Percentiles rank a stretch among this genome's conserved stretches.
phyloP scores from a whole-genome alignment of 2,113 vertebrate genomes.

The Caranx melampygus region DNA sequence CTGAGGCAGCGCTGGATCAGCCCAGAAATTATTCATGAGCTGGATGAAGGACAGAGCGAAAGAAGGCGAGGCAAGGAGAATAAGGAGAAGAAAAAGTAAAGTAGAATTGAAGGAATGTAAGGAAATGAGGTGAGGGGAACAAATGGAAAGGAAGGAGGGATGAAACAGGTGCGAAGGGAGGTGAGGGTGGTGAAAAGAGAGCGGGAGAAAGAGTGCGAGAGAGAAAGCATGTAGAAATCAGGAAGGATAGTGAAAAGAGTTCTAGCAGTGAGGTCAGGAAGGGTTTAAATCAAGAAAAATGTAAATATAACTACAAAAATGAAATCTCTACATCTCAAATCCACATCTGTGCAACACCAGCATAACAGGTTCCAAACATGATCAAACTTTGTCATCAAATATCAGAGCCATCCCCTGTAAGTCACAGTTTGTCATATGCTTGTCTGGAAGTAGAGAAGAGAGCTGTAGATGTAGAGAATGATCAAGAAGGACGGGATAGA shows the following conservation, averaged over 20 bases:
- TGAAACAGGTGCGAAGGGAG: constrained; percentile 40
- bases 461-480: constrained; percentile 18
- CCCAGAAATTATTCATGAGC: constrained; percentile 65
- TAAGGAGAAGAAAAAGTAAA: constrained; percentile 5
- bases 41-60: constrained; percentile 40
- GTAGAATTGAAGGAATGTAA: background rate
- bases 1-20: constrained; percentile 33
- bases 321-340: background rate
- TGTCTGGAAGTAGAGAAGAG: background rate
- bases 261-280: constrained; percentile 25
- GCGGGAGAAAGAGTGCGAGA: constrained; percentile 2
- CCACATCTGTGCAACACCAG: background rate
- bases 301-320: constrained; percentile 1
- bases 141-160: constrained; percentile 7
- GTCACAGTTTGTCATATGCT: background rate
- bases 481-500: constrained; percentile 2
- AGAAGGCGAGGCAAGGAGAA: constrained; percentile 17
- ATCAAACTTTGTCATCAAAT: background rate
- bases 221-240: constrained; percentile 16
- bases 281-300: background rate
- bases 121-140: background rate
- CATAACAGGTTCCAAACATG: background rate
- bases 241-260: constrained; percentile 6
- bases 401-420: background rate
- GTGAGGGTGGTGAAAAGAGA: background rate